These are phyloP conservation scores for Poecilia velifera DNA, from an alignment of 2,797 vertebrate genomes.

Conservation along the genomic window DNA sequence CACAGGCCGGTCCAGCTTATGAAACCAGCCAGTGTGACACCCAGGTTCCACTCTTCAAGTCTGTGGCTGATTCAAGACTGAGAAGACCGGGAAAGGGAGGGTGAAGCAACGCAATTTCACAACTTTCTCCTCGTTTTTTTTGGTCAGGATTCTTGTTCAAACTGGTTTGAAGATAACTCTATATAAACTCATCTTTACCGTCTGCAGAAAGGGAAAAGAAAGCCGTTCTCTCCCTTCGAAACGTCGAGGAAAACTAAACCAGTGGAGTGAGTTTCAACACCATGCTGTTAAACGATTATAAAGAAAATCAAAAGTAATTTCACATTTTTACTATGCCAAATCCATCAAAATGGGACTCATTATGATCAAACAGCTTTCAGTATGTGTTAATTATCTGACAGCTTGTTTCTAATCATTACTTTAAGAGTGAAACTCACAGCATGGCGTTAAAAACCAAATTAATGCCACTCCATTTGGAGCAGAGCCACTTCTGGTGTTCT, in stretches of 20 bases:
- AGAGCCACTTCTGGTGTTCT: constrained; percentile 6
- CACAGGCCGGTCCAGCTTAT: constrained; percentile 59
- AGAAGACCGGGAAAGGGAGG: constrained; percentile 42
- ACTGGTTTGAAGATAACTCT: constrained; percentile 68
- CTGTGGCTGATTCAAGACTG: constrained; percentile 66
- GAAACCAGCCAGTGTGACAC: constrained; percentile 71
- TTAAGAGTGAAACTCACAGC: constrained; percentile 8
- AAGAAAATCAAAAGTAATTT: not conserved
- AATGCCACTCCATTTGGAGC: constrained; percentile 28
- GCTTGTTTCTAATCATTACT: constrained; percentile 16
- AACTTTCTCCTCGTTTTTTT: constrained; percentile 70
- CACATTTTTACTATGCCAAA: not conserved
- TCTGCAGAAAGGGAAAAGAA: constrained; percentile 42
- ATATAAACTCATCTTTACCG: constrained; percentile 40
- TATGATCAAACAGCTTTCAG: not conserved
- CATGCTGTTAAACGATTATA: constrained; percentile 11
- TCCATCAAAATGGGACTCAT: not conserved
- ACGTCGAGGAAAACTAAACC: not conserved
- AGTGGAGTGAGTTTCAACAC: constrained; percentile 6
- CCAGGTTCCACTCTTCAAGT: constrained; percentile 67
- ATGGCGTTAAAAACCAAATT: constrained; percentile 22
- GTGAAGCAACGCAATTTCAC: constrained; percentile 66
- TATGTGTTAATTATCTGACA: not conserved
- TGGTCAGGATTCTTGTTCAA: constrained; percentile 63
- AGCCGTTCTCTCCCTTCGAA: constrained; percentile 10